These are phyloP conservation scores for Anthonomus grandis DNA, from an alignment of 1,140 invertebrate species.

Conservation along the genomic window DNA sequence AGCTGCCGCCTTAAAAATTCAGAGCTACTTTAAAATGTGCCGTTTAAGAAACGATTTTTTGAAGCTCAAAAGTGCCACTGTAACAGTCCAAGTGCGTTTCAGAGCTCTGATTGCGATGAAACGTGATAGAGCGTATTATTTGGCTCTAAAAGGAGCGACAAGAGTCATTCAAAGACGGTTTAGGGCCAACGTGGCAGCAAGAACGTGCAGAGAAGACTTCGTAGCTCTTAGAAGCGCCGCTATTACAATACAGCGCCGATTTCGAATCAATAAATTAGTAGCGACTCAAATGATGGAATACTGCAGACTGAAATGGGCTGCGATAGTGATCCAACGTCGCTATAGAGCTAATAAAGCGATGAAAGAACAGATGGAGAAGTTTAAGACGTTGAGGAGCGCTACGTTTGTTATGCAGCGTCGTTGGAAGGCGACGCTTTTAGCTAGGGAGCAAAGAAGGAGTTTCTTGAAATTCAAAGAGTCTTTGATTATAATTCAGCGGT, in stretches of 20 bases:
- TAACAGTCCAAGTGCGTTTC: conserved; percentile 38
- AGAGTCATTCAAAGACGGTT: conserved; percentile 12
- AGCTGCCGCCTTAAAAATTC: conserved; percentile 24
- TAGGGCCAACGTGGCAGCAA: conserved; percentile 6
- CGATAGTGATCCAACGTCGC: conserved; percentile 37
- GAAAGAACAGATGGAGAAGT: conserved; percentile 43
- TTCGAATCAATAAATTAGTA: conserved; percentile 39
- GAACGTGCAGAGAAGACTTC: conserved; percentile 27
- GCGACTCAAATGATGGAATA: conserved; percentile 8
- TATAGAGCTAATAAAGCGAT: conserved; percentile 48
- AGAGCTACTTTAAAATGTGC: conserved; percentile 39
- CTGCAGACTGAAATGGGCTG: conserved; percentile 30
- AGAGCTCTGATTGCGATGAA: conserved; percentile 42
- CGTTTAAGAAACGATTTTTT: conserved; percentile 31
- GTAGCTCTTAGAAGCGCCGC: conserved; percentile 24
- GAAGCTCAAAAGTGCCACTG: conserved; percentile 39
- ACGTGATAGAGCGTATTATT: conserved; percentile 34
- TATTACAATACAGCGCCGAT: conserved; percentile 36
- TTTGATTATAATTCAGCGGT: conserved; percentile 35
- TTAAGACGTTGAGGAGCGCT: conserved; percentile 37
- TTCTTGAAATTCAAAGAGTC: conserved; percentile 38
- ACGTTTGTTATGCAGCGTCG: conserved; percentile 41
- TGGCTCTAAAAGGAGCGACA: conserved; percentile 16
- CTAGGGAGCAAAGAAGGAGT: conserved; percentile 31
- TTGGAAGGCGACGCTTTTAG: conserved; percentile 23